A percentile compares a stretch with the other conserved stretches of the same genome.
phyloP scores from a whole-genome alignment of 2,888 invertebrate species.

The Andrena minutula region DNA sequence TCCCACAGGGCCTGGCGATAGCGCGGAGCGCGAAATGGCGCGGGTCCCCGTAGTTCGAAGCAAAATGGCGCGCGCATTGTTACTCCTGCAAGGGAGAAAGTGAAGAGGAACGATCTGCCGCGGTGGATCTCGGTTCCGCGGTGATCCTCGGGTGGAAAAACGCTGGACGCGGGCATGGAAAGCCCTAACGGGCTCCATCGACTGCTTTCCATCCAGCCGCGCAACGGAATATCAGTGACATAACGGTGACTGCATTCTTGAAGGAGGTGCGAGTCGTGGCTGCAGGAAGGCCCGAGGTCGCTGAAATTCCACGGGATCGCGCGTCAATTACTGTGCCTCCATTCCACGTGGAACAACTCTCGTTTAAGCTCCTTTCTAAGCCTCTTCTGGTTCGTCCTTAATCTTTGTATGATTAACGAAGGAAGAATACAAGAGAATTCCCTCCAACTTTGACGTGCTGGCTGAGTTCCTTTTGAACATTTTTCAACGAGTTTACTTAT shows the following conservation, averaged over 20 bases:
- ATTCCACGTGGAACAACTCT: neutral
- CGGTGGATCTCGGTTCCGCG: slow-evolving; percentile 16
- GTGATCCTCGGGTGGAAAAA: slow-evolving; percentile 15
- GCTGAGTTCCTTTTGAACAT: too few species aligned
- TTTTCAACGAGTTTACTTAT: too few species aligned
- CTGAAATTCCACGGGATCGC: neutral
- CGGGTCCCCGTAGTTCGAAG: neutral
- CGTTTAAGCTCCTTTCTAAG: neutral
- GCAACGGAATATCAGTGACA: slow-evolving; percentile 73
- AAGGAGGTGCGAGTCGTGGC: slow-evolving; percentile 43
- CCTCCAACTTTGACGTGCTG: too few species aligned
- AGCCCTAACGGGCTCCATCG: slow-evolving; percentile 27
- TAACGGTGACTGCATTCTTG: slow-evolving; percentile 78
- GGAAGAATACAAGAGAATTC: too few species aligned
- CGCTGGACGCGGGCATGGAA: slow-evolving; percentile 4
- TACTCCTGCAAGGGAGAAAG: slow-evolving; percentile 17
- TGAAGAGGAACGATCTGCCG: slow-evolving; percentile 18
- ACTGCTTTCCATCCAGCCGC: slow-evolving; percentile 34
- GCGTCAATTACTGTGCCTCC: neutral
- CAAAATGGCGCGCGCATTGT: slow-evolving; percentile 14
- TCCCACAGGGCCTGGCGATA: too few species aligned
- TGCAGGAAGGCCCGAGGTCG: neutral
- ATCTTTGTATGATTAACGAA: too few species aligned
- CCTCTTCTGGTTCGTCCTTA: too few species aligned
- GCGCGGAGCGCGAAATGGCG: neutral